Conservation (phyloP, 2,113 vertebrate species). For the Burhinus oedicnemus region DNA sequence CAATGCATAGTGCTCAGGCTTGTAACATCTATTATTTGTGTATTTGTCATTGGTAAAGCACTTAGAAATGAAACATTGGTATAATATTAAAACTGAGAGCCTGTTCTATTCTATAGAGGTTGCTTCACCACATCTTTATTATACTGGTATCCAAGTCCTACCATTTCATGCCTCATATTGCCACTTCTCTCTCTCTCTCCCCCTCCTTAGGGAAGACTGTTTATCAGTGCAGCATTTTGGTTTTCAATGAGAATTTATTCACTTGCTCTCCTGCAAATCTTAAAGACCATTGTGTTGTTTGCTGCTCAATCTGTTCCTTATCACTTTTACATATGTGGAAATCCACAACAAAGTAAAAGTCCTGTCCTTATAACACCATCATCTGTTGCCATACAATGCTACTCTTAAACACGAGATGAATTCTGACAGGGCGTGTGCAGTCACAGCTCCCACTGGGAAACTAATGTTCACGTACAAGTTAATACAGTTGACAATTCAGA, state of each 20-base stretch:
- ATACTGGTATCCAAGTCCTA: background rate
- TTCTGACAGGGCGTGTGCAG: background rate
- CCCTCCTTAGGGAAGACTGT: background rate
- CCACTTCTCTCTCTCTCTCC: background rate
- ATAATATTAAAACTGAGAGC: background rate
- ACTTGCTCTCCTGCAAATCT: background rate
- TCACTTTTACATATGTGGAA: background rate
- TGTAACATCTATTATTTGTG: background rate
- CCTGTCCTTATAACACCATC: background rate
- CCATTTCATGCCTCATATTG: background rate
- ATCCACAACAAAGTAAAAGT: background rate
- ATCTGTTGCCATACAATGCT: background rate
- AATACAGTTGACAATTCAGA: background rate
- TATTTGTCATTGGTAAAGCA: background rate
- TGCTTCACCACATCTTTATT: background rate
- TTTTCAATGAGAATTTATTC: background rate
- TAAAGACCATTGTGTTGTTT: background rate
- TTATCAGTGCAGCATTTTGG: background rate
- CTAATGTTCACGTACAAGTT: background rate
- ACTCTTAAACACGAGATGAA: background rate
- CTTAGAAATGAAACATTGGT: background rate
- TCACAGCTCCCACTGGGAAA: background rate
- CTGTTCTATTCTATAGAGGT: background rate
- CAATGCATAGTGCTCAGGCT: background rate
- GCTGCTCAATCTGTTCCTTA: background rate